Evolutionary conservation across 92 coral and sea anemone genomes (phyloP).

Genomic region (Porites lobata): DNA sequence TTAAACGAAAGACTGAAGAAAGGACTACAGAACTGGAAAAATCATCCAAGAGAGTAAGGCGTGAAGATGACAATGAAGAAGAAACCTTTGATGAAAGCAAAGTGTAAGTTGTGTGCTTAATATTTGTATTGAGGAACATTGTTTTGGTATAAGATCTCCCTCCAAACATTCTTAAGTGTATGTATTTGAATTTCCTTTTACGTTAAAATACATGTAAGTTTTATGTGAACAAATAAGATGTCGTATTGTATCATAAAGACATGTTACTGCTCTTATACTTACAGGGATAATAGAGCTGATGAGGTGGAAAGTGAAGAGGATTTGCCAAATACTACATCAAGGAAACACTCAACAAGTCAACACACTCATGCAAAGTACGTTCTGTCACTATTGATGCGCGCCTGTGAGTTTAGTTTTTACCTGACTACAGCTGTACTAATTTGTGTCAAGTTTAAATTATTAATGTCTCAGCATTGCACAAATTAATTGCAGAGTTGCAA

Average conservation of each 20-base stretch:
- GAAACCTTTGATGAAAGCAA: conserved; percentile 16
- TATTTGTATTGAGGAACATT: background rate
- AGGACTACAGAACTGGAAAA: conserved; percentile 2
- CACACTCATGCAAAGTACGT: conserved; percentile 20
- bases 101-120: conserved; percentile 3
- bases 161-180: too few species aligned
- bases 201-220: too few species aligned
- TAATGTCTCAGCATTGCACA: too few species aligned
- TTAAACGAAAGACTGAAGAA: conserved; percentile 14
- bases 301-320: conserved; percentile 35
- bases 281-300: conserved; percentile 24
- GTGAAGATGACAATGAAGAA: conserved; percentile 25
- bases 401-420: too few species aligned
- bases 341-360: background rate
- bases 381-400: background rate
- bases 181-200: too few species aligned
- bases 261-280: background rate
- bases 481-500: too few species aligned
- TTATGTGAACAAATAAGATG: too few species aligned
- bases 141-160: too few species aligned
- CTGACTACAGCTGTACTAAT: too few species aligned
- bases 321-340: background rate
- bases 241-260: background rate
- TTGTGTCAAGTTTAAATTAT: too few species aligned
- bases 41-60: conserved; percentile 13